Conservation (phyloP, 2,113 vertebrate species). For the Sinocyclocheilus grahami region DNA sequence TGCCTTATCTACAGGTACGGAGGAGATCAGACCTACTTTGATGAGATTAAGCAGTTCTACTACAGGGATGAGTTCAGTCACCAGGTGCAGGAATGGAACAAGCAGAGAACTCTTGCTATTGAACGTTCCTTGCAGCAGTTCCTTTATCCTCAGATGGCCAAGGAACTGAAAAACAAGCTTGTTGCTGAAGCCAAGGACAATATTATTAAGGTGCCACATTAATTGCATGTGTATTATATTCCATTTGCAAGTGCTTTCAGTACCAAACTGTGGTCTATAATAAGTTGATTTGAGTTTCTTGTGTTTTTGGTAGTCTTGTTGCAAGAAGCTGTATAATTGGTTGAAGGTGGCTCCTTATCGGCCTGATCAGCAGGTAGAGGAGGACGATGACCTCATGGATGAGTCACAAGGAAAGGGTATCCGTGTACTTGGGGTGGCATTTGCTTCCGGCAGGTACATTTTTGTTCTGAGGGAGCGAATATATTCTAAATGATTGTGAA, state of each 20-base stretch:
- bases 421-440: conserved; percentile 83
- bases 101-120: conserved; percentile 93
- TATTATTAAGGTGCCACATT: conserved; percentile 84
- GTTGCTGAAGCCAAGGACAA: conserved; percentile 92
- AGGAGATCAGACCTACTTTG: conserved; percentile 94
- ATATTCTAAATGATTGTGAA: neutral
- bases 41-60: conserved; percentile 99
- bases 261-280: neutral
- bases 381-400: conserved; percentile 98
- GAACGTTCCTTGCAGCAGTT: conserved; percentile 92
- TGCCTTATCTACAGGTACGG: conserved; percentile 77
- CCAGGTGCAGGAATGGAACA: conserved; percentile 99
- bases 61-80: conserved; percentile 99
- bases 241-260: neutral
- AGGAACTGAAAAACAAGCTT: conserved; percentile 97
- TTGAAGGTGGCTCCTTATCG: conserved; percentile 92
- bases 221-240: neutral
- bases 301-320: conserved; percentile 80
- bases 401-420: conserved; percentile 91
- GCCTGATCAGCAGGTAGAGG: conserved; percentile 95
- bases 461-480: neutral
- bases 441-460: conserved; percentile 79
- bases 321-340: conserved; percentile 95
- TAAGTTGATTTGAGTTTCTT: neutral
- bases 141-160: conserved; percentile 97